Base-by-base conservation (phyloP, 1,140 invertebrate genomes). In the Drosophila seguyi region DNA sequence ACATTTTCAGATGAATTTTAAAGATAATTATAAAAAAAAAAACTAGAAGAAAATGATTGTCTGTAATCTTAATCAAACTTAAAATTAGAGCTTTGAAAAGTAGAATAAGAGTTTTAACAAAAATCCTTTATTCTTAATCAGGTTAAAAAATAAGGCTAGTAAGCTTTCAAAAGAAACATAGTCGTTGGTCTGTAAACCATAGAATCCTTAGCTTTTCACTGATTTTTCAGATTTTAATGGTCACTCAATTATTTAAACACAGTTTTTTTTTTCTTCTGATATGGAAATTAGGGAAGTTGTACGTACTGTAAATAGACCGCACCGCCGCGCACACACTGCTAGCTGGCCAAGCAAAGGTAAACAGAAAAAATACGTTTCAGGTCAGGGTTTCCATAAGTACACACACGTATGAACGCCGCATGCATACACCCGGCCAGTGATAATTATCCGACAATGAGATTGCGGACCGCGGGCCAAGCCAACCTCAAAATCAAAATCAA, bases 381-480 rank as follows among this genome's bases (percentile, higher is more conserved):
- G 84, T 88, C 84, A 88, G 85, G 84, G 84, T 87, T 88, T 90
- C 59, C 29, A 78, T 81, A 67, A 85, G 62, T 85, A 76, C 76
- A 69, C 79, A 81, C 18, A 83, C 42, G 55, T 53, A 53, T 38
- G 27, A 20, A 38, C 34, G 57, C 48, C 20, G 31, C 22, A 50
- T 50, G 53, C 11, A 59, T 25, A 62, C 41, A 72, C 18, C 59
- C 38, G 52, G 45, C 52, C 48, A 44, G 75, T 83, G 71, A 88
- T 88, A 86, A 88, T 83, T 86, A 86, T 88, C 83, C 87, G 82
- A 82, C 82, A 84, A 85, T 85, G 81, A 83, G 81, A 61, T 61
- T 52, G 67, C 60, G 62, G 76, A 75, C 55, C 60, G 44, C 67
- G 58, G 29, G 31, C 56, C 60, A 75, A 82, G 62, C 41, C 48